Evolutionary conservation across 2,888 invertebrate species (phyloP).

Genomic region (Trissoscelio sp.): DNA sequence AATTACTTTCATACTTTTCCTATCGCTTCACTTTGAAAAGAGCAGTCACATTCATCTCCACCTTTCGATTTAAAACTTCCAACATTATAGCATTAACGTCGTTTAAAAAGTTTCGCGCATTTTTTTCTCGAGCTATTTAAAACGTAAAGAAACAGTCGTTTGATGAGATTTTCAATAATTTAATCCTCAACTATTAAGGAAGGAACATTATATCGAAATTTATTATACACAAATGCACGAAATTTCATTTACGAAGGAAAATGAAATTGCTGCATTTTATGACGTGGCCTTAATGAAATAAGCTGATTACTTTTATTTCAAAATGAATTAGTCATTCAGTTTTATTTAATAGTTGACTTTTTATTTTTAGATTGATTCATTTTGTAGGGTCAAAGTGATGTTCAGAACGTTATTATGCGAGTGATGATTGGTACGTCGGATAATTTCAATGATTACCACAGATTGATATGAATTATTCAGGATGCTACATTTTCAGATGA

Average conservation of each 20-base stretch:
- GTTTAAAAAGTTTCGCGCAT: conserved; percentile 34
- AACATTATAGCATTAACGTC: conserved; percentile 36
- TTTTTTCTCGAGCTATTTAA: conserved; percentile 22
- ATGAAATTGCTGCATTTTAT: neutral
- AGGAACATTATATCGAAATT: conserved; percentile 1
- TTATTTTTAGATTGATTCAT: neutral
- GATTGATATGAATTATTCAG: conserved; percentile 15
- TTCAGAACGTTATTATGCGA: too few relatives aligned
- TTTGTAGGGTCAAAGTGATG: too few relatives aligned
- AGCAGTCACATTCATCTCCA: conserved; percentile 37
- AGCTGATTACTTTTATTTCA: conserved; percentile 11
- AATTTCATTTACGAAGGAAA: neutral
- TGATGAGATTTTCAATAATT: conserved; percentile 49
- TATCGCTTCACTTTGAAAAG: conserved; percentile 8
- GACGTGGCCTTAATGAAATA: conserved; percentile 3
- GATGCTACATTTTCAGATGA: neutral
- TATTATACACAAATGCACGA: conserved; percentile 1
- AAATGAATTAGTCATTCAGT: neutral
- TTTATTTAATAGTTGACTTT: neutral
- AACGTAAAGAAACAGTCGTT: conserved; percentile 42
- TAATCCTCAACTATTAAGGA: conserved; percentile 13
- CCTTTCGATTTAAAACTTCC: conserved; percentile 51
- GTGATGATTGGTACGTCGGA: too few relatives aligned
- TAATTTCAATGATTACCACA: too few relatives aligned
- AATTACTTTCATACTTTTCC: conserved; percentile 35